These are phyloP conservation scores for Nemapogon koenigi DNA, from an alignment of 2,888 invertebrate species.

Conservation along the genomic window DNA sequence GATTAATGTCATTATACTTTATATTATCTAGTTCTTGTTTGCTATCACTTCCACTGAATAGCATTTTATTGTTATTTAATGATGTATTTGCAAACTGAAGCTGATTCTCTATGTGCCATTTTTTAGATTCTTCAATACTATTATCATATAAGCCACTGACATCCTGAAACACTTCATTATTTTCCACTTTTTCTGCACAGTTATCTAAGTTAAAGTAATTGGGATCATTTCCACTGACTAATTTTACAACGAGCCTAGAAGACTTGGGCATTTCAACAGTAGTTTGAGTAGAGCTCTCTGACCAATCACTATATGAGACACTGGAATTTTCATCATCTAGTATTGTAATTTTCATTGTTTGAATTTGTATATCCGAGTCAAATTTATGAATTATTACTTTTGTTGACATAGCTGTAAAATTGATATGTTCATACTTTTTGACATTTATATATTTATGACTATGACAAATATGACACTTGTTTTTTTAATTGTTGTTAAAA, in stretches of 20 bases:
- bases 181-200: conserved; percentile 32
- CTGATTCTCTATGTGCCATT: background rate
- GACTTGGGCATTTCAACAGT: conserved; percentile 32
- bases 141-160: background rate
- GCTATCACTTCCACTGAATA: background rate
- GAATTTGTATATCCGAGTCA: conserved; percentile 38
- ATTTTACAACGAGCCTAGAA: conserved; percentile 45
- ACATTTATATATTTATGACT: conserved; percentile 13
- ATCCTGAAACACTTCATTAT: background rate
- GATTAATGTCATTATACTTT: background rate
- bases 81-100: background rate
- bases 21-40: background rate
- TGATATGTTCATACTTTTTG: conserved; percentile 11
- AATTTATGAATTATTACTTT: conserved; percentile 54
- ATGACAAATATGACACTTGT: too few relatives aligned
- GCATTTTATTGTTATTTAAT: background rate
- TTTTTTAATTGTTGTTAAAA: too few relatives aligned
- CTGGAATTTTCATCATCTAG: conserved; percentile 26
- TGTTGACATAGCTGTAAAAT: conserved; percentile 33
- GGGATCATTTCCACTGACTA: conserved; percentile 33
- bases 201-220: conserved; percentile 37
- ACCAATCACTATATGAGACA: conserved; percentile 37
- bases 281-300: conserved; percentile 30
- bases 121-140: background rate
- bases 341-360: conserved; percentile 39